phyloP scores from a whole-genome alignment of 2,113 vertebrate species.

The Panthera leo region DNA sequence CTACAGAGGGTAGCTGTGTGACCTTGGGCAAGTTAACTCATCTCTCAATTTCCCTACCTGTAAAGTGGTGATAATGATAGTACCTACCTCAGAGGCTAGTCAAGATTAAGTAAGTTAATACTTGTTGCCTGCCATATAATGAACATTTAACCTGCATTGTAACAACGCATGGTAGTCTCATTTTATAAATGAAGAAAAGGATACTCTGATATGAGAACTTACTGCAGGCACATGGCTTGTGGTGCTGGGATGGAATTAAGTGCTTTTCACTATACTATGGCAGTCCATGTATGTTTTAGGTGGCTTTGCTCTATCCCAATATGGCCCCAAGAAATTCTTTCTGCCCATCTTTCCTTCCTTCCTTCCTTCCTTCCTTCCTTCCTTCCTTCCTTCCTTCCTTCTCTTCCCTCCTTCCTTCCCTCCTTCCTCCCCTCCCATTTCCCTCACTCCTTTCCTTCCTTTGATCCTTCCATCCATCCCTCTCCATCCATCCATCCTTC shows the following conservation, averaged over 20 bases:
- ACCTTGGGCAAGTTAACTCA: neutral
- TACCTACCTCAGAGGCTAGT: neutral
- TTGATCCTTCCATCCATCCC: no score
- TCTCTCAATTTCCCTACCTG: neutral
- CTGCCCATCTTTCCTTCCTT: neutral
- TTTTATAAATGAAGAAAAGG: neutral
- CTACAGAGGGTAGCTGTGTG: neutral
- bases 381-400: neutral
- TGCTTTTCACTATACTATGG: neutral
- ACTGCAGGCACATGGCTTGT: neutral
- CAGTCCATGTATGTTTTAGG: neutral
- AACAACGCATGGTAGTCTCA: neutral
- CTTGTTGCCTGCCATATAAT: neutral
- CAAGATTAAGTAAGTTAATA: neutral
- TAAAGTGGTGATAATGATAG: neutral
- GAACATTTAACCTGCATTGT: neutral
- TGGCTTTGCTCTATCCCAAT: neutral
- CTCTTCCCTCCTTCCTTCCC: fast-evolving
- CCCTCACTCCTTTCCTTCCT: no score
- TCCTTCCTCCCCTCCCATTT: no score
- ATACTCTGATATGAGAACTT: neutral
- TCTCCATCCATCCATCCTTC: no score
- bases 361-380: neutral
- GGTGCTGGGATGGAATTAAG: neutral
- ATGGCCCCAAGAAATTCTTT: neutral